Evolutionary conservation across 2,888 invertebrate genomes (phyloP).

Genomic region (Drosophila vallismaia): DNA sequence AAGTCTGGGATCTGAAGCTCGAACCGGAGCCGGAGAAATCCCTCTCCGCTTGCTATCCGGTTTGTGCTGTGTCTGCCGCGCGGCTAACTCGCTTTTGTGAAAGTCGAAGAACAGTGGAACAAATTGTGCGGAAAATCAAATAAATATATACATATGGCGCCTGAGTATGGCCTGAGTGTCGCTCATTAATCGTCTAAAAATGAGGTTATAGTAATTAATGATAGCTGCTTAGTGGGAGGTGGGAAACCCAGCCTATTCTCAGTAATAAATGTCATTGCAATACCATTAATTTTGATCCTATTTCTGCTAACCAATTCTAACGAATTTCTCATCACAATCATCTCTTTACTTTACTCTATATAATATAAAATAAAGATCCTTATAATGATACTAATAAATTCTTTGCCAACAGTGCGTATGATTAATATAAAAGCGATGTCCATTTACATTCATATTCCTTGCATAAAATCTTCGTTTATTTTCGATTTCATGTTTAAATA

Average conservation of each 20-base stretch:
- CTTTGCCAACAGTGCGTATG: background rate
- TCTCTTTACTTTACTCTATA: too few relatives aligned
- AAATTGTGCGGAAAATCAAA: conserved; percentile 21
- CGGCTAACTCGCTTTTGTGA: conserved; percentile 47
- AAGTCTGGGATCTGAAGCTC: conserved; percentile 46
- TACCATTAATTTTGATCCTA: too few relatives aligned
- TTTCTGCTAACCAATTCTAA: too few relatives aligned
- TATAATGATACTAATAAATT: too few relatives aligned
- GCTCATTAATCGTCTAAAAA: background rate
- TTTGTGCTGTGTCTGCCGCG: conserved; percentile 37
- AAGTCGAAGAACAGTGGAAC: conserved; percentile 53
- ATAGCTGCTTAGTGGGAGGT: background rate
- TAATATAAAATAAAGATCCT: too few relatives aligned
- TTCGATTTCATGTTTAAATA: background rate
- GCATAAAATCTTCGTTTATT: background rate
- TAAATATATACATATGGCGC: background rate
- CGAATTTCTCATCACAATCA: too few relatives aligned
- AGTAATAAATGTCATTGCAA: background rate
- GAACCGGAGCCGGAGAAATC: conserved; percentile 35
- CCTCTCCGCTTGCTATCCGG: conserved; percentile 26
- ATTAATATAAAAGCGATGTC: background rate
- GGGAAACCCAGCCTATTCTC: background rate
- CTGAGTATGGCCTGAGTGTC: background rate
- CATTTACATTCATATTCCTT: too few relatives aligned
- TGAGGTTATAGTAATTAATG: conserved; percentile 6